Conservation (phyloP, 2,888 invertebrate species). For the Eupithecia insigniata region DNA sequence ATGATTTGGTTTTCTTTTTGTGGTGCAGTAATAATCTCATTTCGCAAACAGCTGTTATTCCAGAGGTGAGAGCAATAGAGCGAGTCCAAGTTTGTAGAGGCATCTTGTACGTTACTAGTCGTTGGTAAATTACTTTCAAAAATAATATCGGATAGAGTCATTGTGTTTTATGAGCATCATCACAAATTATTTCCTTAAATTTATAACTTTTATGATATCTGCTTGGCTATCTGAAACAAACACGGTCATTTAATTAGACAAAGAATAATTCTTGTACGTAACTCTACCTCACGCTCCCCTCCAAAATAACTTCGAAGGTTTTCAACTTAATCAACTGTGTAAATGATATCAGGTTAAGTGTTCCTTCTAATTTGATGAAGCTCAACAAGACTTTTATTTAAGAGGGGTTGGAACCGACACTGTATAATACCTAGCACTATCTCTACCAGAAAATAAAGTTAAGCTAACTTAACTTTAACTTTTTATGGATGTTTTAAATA, state of each 20-base stretch:
- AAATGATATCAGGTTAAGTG: constrained; percentile 44
- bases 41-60: constrained; percentile 69
- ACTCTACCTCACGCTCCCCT: constrained; percentile 16
- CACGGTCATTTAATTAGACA: not conserved
- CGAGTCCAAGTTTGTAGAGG: constrained; percentile 67
- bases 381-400: constrained; percentile 28
- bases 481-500: constrained; percentile 8
- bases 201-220: not conserved
- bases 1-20: constrained; percentile 61
- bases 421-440: not conserved
- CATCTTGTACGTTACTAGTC: constrained; percentile 55
- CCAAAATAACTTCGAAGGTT: constrained; percentile 26
- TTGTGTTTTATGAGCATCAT: constrained; percentile 50
- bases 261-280: not conserved
- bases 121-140: constrained; percentile 57
- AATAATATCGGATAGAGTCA: constrained; percentile 65
- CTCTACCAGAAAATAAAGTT: not conserved
- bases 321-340: constrained; percentile 49
- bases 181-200: constrained; percentile 27
- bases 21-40: constrained; percentile 63
- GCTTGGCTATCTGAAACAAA: constrained; percentile 30
- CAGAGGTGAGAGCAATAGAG: constrained; percentile 76
- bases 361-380: constrained; percentile 30
- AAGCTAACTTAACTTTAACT: not conserved
- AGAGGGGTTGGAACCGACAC: constrained; percentile 3